phyloP scores from a whole-genome alignment of 2,113 vertebrate genomes.

The Festucalex cinctus region DNA sequence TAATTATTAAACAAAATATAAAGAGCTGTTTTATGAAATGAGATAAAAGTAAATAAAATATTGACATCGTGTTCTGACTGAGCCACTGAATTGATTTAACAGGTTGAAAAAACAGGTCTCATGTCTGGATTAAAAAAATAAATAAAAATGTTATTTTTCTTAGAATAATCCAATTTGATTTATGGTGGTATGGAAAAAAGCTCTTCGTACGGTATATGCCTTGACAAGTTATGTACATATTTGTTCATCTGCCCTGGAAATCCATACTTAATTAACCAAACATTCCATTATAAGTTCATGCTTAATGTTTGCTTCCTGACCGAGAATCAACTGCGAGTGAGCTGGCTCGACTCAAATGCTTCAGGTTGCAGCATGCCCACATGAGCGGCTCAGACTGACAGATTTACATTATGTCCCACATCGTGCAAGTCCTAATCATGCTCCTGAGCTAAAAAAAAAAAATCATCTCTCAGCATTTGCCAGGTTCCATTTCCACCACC shows the following conservation, averaged over 20 bases:
- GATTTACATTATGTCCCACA: constrained; percentile 59
- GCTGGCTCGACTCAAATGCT: constrained; percentile 25
- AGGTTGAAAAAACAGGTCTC: neutral
- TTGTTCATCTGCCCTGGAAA: neutral
- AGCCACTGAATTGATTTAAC: neutral
- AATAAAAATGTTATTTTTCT: neutral
- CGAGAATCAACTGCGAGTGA: constrained; percentile 39
- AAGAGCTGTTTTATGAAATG: neutral
- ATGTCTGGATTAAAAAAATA: too few relatives aligned
- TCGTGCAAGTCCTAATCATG: constrained; percentile 47
- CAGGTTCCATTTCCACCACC: constrained; percentile 27
- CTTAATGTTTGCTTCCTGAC: constrained; percentile 35
- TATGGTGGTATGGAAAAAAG: neutral
- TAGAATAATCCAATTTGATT: neutral
- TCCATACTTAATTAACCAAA: neutral
- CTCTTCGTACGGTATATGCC: neutral
- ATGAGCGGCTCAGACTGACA: constrained; percentile 48
- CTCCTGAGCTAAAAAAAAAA: constrained; percentile 49
- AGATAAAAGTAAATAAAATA: neutral
- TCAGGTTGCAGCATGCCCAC: constrained; percentile 64
- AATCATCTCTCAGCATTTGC: constrained; percentile 47
- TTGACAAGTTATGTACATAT: constrained; percentile 1
- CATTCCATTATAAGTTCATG: constrained; percentile 6
- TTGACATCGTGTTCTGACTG: neutral
- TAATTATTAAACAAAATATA: neutral